Conservation (phyloP, 2,113 vertebrate genomes). For the Cebus imitator region DNA sequence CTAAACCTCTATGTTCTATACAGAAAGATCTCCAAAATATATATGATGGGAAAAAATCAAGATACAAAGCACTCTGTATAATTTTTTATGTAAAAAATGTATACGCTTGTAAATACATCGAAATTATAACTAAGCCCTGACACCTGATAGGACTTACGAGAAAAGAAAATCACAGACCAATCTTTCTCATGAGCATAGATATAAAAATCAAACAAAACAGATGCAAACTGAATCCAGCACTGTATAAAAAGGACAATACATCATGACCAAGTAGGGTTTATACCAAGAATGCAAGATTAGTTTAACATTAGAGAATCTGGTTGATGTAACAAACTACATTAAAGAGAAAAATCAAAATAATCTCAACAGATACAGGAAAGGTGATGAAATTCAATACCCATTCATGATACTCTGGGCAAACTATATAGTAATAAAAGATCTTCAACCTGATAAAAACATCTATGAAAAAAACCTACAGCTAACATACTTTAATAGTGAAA, state of each 20-base stretch:
- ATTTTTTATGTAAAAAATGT: slow-evolving; percentile 51
- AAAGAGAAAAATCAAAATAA: slow-evolving; percentile 21
- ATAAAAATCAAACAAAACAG: slow-evolving; percentile 32
- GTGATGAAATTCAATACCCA: neutral
- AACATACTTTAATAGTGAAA: slow-evolving; percentile 31
- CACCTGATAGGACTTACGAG: neutral
- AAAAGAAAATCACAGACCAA: slow-evolving; percentile 25
- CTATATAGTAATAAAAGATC: neutral
- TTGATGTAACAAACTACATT: neutral
- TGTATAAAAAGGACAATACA: slow-evolving; percentile 21
- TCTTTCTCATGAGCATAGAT: neutral
- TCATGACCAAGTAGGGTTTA: neutral
- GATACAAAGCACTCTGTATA: slow-evolving; percentile 22
- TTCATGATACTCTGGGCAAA: slow-evolving; percentile 25
- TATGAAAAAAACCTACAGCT: slow-evolving; percentile 15
- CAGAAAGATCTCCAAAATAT: neutral
- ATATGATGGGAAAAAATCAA: neutral
- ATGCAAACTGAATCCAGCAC: slow-evolving; percentile 6
- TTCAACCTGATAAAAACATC: slow-evolving; percentile 12
- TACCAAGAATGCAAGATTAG: slow-evolving; percentile 33
- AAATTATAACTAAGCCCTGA: slow-evolving; percentile 38
- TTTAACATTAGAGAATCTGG: slow-evolving; percentile 46
- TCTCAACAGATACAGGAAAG: slow-evolving; percentile 6
- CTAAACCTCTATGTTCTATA: neutral
- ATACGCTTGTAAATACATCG: slow-evolving; percentile 26